These are phyloP conservation scores for Napeogenes inachia DNA, from an alignment of 2,888 invertebrate species.

Conservation along the genomic window DNA sequence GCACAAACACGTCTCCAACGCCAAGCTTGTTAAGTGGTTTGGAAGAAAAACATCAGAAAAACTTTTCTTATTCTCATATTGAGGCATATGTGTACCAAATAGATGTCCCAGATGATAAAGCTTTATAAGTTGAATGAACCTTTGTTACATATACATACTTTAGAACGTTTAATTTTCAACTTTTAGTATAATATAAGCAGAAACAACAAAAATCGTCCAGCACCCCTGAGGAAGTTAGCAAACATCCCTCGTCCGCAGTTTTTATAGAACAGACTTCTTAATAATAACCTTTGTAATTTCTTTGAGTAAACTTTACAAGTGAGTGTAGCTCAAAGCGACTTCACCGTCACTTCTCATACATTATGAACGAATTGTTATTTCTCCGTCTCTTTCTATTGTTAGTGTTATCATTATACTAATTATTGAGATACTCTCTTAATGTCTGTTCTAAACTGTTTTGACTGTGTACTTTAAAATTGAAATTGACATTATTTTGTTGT, in stretches of 20 bases:
- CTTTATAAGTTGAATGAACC: neutral
- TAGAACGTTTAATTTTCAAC: slow-evolving; percentile 26
- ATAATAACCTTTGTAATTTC: slow-evolving; percentile 60
- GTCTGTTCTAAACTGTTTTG: neutral
- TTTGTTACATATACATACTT: neutral
- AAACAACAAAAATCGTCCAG: slow-evolving; percentile 35
- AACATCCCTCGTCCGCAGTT: slow-evolving; percentile 46
- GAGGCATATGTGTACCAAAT: slow-evolving; percentile 56
- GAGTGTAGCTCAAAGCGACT: slow-evolving; percentile 48
- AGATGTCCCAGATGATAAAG: slow-evolving; percentile 42
- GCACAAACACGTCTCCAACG: slow-evolving; percentile 76
- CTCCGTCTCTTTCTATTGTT: slow-evolving; percentile 6
- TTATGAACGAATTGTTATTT: slow-evolving; percentile 43
- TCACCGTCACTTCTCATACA: slow-evolving; percentile 42
- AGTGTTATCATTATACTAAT: neutral
- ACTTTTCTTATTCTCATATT: slow-evolving; percentile 73
- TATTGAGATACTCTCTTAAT: neutral
- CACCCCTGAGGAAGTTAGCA: slow-evolving; percentile 45
- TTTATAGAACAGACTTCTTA: slow-evolving; percentile 48
- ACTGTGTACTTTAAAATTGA: too few relatives aligned
- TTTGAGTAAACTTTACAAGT: slow-evolving; percentile 51
- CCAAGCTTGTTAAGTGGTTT: slow-evolving; percentile 78
- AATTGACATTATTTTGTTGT: too few relatives aligned
- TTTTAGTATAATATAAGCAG: slow-evolving; percentile 38
- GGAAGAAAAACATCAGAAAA: slow-evolving; percentile 77